Conservation (phyloP, 2,888 invertebrate genomes). For the Cryptocephalus primarius region DNA sequence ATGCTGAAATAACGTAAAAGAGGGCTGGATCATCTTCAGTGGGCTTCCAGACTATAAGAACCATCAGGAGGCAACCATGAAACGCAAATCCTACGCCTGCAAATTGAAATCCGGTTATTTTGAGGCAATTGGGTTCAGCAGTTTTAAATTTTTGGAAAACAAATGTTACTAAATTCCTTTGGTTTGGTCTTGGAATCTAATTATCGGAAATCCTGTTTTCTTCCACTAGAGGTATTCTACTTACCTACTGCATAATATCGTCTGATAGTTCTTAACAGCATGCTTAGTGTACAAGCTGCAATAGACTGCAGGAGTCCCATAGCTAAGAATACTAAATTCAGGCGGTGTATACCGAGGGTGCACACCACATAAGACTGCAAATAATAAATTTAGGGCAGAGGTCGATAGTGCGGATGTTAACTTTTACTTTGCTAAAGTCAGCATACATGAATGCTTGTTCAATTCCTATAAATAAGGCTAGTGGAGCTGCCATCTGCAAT, state of each 20-base stretch:
- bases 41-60: constrained; percentile 68
- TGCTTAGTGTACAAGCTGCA: constrained; percentile 69
- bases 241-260: constrained; percentile 63
- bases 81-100: constrained; percentile 70
- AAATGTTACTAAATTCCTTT: too few relatives aligned
- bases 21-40: constrained; percentile 70
- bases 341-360: constrained; percentile 63
- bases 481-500: constrained; percentile 59
- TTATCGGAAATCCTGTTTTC: too few relatives aligned
- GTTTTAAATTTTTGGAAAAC: too few relatives aligned
- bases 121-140: not conserved
- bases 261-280: constrained; percentile 64
- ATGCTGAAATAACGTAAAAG: constrained; percentile 73
- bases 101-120: constrained; percentile 9
- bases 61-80: constrained; percentile 66
- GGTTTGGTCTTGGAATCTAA: too few relatives aligned
- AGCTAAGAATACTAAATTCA: constrained; percentile 62
- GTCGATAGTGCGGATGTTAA: not conserved
- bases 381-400: not conserved
- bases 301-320: constrained; percentile 65
- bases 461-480: constrained; percentile 71
- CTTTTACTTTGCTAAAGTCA: constrained; percentile 63
- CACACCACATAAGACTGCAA: constrained; percentile 73
- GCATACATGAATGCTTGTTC: constrained; percentile 79
- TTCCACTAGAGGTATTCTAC: constrained; percentile 7